Conservation (phyloP, 2,888 invertebrate genomes). For the Lepidochitona cinerea region DNA sequence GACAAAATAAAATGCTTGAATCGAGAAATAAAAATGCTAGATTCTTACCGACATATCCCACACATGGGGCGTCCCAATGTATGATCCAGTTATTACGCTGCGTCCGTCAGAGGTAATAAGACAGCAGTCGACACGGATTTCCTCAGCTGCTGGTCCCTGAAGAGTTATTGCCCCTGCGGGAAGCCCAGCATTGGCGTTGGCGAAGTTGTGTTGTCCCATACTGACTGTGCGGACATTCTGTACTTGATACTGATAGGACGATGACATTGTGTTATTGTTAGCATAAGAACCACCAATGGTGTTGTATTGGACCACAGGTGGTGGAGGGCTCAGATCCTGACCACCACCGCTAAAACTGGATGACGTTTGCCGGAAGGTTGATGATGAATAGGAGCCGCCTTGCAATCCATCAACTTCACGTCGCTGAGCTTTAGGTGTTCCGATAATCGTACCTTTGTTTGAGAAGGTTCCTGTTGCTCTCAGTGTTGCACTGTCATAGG, state of each 20-base stretch:
- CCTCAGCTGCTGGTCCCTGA: conserved; percentile 55
- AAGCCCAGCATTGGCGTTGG: conserved; percentile 24
- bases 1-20: no score
- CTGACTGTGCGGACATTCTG: conserved; percentile 51
- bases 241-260: conserved; percentile 34
- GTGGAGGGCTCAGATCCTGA: conserved; percentile 37
- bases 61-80: conserved; percentile 69
- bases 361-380: background rate
- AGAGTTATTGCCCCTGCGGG: conserved; percentile 15
- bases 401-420: conserved; percentile 11
- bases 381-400: background rate
- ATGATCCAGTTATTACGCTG: conserved; percentile 69
- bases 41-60: conserved; percentile 70
- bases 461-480: conserved; percentile 57
- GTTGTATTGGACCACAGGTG: conserved; percentile 28
- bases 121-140: conserved; percentile 69
- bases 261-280: conserved; percentile 5
- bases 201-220: conserved; percentile 48
- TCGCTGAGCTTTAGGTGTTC: conserved; percentile 51
- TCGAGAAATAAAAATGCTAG: no score
- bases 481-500: conserved; percentile 51
- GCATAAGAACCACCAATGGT: background rate
- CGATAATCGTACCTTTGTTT: conserved; percentile 58
- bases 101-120: conserved; percentile 65
- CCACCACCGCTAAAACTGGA: conserved; percentile 4